A percentile compares a stretch with the other conserved stretches of the same genome.
Conservation (phyloP, 2,888 invertebrate species). For the Rotaria sp. region DNA sequence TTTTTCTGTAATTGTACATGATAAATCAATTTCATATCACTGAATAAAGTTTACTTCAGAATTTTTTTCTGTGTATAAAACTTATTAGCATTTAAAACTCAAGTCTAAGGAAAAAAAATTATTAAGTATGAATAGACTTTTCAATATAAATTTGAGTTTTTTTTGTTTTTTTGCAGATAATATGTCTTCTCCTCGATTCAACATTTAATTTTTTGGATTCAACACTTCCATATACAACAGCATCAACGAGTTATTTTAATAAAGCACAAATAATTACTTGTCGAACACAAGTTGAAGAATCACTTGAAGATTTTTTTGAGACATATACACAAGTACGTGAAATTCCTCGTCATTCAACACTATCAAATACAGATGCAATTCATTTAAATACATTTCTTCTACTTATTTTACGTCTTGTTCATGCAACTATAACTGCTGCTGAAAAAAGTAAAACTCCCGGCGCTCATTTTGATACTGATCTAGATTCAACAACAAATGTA, state of each 20-base stretch:
- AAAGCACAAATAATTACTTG: not conserved
- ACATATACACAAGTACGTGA: not conserved
- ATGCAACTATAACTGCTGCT: not conserved
- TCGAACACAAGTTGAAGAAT: not conserved
- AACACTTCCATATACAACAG: not conserved
- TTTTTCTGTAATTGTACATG: too few species aligned
- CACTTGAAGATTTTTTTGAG: not conserved
- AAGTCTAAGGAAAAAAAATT: too few species aligned
- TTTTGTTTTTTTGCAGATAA: not conserved
- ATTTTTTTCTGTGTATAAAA: too few species aligned
- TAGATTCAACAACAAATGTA: not conserved
- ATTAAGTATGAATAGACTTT: too few species aligned
- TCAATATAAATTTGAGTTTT: too few species aligned
- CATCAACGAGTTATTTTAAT: not conserved
- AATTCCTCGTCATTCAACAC: not conserved
- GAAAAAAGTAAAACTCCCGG: not conserved
- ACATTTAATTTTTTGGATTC: slow-evolving; percentile 10
- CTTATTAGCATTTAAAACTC: too few species aligned
- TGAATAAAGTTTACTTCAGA: too few species aligned
- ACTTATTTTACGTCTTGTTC: not conserved
- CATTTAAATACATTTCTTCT: slow-evolving; percentile 12
- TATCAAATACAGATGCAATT: not conserved
- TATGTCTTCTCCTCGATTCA: not conserved
- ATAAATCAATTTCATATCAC: too few species aligned
- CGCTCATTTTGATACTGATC: not conserved